phyloP scores from a whole-genome alignment of 2,797 vertebrate species.

The Heterohyrax brucei region DNA sequence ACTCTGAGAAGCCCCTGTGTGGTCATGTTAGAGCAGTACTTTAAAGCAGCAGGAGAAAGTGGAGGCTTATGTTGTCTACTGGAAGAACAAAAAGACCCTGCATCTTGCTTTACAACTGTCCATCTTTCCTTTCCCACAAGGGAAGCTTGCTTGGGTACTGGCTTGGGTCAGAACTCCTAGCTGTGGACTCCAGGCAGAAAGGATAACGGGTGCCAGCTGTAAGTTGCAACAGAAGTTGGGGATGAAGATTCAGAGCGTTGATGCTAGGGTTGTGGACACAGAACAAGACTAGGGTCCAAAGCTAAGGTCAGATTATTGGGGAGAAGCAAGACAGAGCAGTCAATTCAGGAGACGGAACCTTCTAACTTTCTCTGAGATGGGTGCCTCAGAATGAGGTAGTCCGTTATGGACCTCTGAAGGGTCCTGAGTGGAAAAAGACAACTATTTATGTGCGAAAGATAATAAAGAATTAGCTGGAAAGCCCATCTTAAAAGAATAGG shows the following conservation, averaged over 20 bases:
- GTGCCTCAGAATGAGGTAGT: background rate
- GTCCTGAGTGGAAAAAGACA: background rate
- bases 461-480: conserved; percentile 14
- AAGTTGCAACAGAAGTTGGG: background rate
- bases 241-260: background rate
- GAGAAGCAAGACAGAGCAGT: background rate
- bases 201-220: background rate
- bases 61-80: background rate
- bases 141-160: background rate
- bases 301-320: background rate
- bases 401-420: background rate
- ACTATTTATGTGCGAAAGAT: background rate
- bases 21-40: conserved; percentile 60
- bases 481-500: conserved; percentile 28
- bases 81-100: background rate
- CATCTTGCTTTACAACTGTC: background rate
- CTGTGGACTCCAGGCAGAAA: background rate
- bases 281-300: background rate
- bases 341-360: background rate
- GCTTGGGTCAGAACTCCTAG: background rate
- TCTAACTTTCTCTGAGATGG: background rate
- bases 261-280: background rate
- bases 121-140: background rate
- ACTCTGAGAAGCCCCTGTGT: conserved; percentile 24
- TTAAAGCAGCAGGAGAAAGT: conserved; percentile 42